A percentile compares a stretch with the other conserved stretches of the same genome.
phyloP scores from a whole-genome alignment of 2,888 invertebrate species.

The Caradrina kadenii region DNA sequence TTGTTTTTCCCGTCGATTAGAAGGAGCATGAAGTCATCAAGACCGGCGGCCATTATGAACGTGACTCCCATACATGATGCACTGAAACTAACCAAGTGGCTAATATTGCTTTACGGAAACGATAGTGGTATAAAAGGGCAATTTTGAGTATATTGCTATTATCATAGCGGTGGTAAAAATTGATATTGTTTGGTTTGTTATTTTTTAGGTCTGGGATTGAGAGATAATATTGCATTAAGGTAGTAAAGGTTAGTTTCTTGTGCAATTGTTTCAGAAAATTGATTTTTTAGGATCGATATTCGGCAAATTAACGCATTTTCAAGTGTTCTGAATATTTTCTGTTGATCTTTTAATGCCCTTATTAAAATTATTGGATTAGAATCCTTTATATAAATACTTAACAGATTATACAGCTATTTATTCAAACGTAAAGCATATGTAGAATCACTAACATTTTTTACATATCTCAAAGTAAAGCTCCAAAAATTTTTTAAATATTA shows the following conservation, averaged over 20 bases:
- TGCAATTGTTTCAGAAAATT: neutral
- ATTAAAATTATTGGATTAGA: too few relatives aligned
- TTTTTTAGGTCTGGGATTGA: slow-evolving; percentile 11
- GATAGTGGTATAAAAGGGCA: slow-evolving; percentile 58
- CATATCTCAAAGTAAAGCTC: too few relatives aligned
- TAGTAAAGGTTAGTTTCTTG: neutral
- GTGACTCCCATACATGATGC: slow-evolving; percentile 69
- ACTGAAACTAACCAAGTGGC: slow-evolving; percentile 50
- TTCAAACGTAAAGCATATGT: too few relatives aligned
- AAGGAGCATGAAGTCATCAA: slow-evolving; percentile 74
- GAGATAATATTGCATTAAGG: slow-evolving; percentile 1
- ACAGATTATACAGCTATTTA: too few relatives aligned
- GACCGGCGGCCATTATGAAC: slow-evolving; percentile 66
- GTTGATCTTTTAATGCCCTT: neutral
- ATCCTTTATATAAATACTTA: too few relatives aligned
- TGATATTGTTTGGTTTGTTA: slow-evolving; percentile 46
- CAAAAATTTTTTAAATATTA: too few relatives aligned
- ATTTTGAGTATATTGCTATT: slow-evolving; percentile 62
- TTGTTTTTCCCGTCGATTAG: slow-evolving; percentile 72
- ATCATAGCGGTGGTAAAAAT: slow-evolving; percentile 50
- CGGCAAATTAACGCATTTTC: too few relatives aligned
- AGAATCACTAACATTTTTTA: too few relatives aligned
- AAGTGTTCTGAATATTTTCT: neutral
- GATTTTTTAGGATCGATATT: neutral
- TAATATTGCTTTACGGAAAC: slow-evolving; percentile 55